A percentile compares a stretch with the other conserved stretches of the same genome.
These are phyloP conservation scores for Villa cingulata DNA, from an alignment of 2,888 invertebrate genomes.

Conservation along the genomic window DNA sequence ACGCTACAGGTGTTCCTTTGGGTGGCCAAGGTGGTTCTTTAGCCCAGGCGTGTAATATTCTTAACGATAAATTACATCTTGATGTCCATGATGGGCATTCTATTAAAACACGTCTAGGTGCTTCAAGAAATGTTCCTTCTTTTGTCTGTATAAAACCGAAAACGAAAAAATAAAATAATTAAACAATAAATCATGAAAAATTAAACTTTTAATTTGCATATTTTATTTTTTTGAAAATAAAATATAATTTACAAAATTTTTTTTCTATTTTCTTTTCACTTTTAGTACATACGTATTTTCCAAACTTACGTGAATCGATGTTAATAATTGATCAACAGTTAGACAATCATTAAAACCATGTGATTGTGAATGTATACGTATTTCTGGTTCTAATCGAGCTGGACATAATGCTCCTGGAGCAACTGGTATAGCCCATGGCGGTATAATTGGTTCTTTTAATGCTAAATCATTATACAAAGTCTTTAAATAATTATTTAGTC, in stretches of 20 bases:
- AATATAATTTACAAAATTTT: too few relatives aligned
- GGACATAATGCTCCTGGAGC: slow-evolving; percentile 38
- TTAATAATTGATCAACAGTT: slow-evolving; percentile 36
- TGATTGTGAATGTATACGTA: slow-evolving; percentile 31
- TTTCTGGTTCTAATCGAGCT: slow-evolving; percentile 40
- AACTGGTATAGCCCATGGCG: slow-evolving; percentile 38
- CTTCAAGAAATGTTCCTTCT: slow-evolving; percentile 38
- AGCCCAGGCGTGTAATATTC: slow-evolving; percentile 43
- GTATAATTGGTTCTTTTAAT: slow-evolving; percentile 37
- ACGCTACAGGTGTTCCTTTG: slow-evolving; percentile 35
- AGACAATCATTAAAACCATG: slow-evolving; percentile 27
- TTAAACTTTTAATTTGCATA: too few relatives aligned
- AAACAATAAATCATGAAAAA: not conserved
- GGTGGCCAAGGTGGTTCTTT: slow-evolving; percentile 32
- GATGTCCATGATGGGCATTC: slow-evolving; percentile 42
- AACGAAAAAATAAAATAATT: not conserved
- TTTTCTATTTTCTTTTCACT: not conserved
- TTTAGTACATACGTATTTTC: not conserved
- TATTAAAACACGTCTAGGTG: slow-evolving; percentile 39
- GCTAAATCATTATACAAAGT: slow-evolving; percentile 39
- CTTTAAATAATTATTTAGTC: slow-evolving; percentile 35
- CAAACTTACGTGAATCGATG: slow-evolving; percentile 37
- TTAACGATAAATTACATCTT: slow-evolving; percentile 38
- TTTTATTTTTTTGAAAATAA: not conserved
- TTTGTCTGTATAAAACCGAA: slow-evolving; percentile 28